Conservation (phyloP, 2,888 invertebrate species). For the Drosophila birchii region DNA sequence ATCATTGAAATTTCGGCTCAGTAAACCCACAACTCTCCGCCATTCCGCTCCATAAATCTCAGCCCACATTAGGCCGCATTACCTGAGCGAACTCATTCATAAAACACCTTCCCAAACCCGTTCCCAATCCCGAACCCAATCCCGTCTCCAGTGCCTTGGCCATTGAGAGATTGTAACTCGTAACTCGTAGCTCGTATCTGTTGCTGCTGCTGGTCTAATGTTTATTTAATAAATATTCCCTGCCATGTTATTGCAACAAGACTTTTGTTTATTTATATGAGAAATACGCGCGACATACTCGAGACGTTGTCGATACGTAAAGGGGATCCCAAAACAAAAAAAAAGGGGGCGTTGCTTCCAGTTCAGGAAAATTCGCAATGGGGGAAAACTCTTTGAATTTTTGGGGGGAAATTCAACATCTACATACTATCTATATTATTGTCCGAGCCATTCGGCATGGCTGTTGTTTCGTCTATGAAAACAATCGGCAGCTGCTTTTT, state of each 20-base stretch:
- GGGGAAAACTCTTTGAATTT: slow-evolving; percentile 37
- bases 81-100: slow-evolving; percentile 48
- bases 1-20: not conserved
- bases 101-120: slow-evolving; percentile 34
- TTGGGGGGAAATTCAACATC: slow-evolving; percentile 42
- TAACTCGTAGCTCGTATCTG: slow-evolving; percentile 20
- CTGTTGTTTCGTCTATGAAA: slow-evolving; percentile 62
- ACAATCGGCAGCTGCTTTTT: slow-evolving; percentile 47
- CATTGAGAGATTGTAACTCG: slow-evolving; percentile 43
- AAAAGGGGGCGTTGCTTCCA: slow-evolving; percentile 7
- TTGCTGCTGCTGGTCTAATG: slow-evolving; percentile 63
- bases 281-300: slow-evolving; percentile 74
- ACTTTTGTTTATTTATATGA: slow-evolving; percentile 73
- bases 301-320: slow-evolving; percentile 27
- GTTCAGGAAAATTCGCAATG: slow-evolving; percentile 20
- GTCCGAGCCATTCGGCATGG: slow-evolving; percentile 35
- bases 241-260: slow-evolving; percentile 76
- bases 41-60: not conserved
- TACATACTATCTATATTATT: slow-evolving; percentile 20
- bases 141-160: slow-evolving; percentile 5
- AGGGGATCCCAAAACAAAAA: not conserved
- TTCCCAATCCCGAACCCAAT: slow-evolving; percentile 2
- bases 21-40: not conserved
- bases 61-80: not conserved
- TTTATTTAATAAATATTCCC: slow-evolving; percentile 75